A percentile compares a stretch with the other conserved stretches of the same genome.
Evolutionary conservation across 1,140 invertebrate species (phyloP).

Genomic region (Brachionus paranguensis): DNA sequence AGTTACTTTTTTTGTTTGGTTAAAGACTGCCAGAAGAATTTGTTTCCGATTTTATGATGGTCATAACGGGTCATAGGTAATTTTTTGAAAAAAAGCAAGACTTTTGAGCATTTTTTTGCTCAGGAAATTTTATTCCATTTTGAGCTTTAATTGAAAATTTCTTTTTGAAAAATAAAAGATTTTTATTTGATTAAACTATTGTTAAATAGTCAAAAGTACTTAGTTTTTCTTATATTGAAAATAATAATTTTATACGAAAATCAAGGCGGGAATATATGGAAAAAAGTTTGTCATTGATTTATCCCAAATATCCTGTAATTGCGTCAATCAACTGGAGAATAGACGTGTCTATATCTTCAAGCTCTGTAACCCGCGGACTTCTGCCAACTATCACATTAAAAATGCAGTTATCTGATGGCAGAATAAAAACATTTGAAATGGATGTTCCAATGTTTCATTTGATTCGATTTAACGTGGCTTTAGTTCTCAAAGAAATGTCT

Average conservation of each 20-base stretch:
- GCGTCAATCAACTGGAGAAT: not conserved
- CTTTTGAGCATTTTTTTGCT: not conserved
- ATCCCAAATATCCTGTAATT: not conserved
- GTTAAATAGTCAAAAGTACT: not conserved
- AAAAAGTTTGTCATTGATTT: not conserved
- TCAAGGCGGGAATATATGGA: not conserved
- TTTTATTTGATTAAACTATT: not conserved
- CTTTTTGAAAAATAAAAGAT: not conserved
- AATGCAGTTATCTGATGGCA: not conserved
- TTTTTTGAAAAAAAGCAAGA: not conserved
- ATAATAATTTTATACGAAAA: not conserved
- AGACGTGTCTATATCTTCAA: slow-evolving; percentile 22
- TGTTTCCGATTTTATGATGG: not conserved
- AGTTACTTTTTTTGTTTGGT: not conserved
- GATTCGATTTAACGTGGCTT: slow-evolving; percentile 5
- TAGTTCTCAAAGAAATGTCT: slow-evolving; percentile 26
- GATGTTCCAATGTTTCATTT: not conserved
- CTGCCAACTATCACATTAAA: not conserved
- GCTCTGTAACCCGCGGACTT: not conserved
- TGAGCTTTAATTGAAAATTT: too few relatives aligned
- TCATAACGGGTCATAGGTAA: not conserved
- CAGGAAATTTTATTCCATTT: too few relatives aligned
- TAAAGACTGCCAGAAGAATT: not conserved
- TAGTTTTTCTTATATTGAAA: not conserved
- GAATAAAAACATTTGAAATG: slow-evolving; percentile 9